A percentile compares a stretch with the other conserved stretches of the same genome.
Conservation (phyloP, 2,797 vertebrate genomes). For the Ctenosaura bakeri region DNA sequence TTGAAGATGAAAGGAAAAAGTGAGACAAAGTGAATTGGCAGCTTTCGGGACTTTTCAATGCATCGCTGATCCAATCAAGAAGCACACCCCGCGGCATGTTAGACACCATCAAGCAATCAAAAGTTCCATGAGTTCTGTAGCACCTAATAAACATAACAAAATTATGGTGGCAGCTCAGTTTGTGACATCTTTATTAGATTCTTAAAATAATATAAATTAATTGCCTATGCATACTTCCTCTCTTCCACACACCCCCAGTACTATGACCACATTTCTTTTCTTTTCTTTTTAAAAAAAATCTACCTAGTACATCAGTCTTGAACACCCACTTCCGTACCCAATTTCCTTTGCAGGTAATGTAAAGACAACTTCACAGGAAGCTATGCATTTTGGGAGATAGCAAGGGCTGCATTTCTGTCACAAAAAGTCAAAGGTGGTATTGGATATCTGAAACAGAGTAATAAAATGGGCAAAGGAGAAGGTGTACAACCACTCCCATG, state of each 20-base stretch:
- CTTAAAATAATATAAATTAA: conserved; percentile 32
- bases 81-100: conserved; percentile 20
- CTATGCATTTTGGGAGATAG: not conserved
- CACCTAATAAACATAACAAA: conserved; percentile 36
- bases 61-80: conserved; percentile 37
- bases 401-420: too few relatives aligned
- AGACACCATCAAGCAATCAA: conserved; percentile 27
- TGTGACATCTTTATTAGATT: conserved; percentile 27
- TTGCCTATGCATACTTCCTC: not conserved
- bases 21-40: conserved; percentile 43
- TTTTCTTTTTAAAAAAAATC: not conserved
- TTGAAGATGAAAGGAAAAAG: conserved; percentile 29
- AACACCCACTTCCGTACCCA: not conserved
- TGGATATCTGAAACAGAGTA: too few relatives aligned
- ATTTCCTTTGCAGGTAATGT: not conserved
- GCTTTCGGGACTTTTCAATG: conserved; percentile 42
- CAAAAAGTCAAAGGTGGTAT: too few relatives aligned
- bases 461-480: too few relatives aligned
- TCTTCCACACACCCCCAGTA: not conserved
- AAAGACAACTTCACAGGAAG: not conserved
- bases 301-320: not conserved
- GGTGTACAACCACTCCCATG: too few relatives aligned
- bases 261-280: not conserved
- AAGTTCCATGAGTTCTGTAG: conserved; percentile 21
- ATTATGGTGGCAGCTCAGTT: conserved; percentile 28